phyloP scores from a whole-genome alignment of 2,797 vertebrate species.

The Chanos chanos region DNA sequence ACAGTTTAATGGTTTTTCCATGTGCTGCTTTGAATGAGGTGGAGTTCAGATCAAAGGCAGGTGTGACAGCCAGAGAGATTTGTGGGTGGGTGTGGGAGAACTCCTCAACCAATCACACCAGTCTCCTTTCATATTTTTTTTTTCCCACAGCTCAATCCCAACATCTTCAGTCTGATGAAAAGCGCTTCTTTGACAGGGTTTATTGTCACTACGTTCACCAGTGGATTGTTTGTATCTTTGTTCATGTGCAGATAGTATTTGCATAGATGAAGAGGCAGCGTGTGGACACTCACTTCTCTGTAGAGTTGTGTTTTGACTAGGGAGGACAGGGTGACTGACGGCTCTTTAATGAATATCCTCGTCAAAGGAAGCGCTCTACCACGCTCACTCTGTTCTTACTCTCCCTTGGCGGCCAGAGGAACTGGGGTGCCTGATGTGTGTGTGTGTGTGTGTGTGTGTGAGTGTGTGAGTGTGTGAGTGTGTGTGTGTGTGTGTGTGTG shows the following conservation, averaged over 20 bases:
- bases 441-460: background rate
- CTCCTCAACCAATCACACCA: constrained; percentile 3
- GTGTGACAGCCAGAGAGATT: constrained; percentile 34
- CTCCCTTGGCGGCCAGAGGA: constrained; percentile 50
- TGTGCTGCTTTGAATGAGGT: constrained; percentile 53
- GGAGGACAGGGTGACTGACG: constrained; percentile 63
- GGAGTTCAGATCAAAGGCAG: constrained; percentile 55
- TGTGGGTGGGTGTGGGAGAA: constrained; percentile 35
- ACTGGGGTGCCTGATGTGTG: constrained; percentile 66
- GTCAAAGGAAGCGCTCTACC: constrained; percentile 66
- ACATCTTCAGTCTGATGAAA: too few relatives aligned
- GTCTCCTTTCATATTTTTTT: constrained; percentile 15
- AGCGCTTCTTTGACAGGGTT: too few relatives aligned
- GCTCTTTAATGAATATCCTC: constrained; percentile 69
- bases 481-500: background rate
- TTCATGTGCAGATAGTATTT: too few relatives aligned
- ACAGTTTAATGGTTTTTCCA: constrained; percentile 53
- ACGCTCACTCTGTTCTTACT: constrained; percentile 52
- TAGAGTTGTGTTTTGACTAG: constrained; percentile 3
- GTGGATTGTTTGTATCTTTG: too few relatives aligned
- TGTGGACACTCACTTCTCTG: background rate
- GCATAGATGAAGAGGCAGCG: too few relatives aligned
- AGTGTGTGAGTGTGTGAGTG: background rate
- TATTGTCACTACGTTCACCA: too few relatives aligned
- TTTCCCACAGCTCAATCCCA: too few relatives aligned